Percentiles rank a stretch among this genome's conserved stretches.
These are phyloP conservation scores for Hippocampus comes DNA, from an alignment of 2,113 vertebrate species.

Conservation along the genomic window DNA sequence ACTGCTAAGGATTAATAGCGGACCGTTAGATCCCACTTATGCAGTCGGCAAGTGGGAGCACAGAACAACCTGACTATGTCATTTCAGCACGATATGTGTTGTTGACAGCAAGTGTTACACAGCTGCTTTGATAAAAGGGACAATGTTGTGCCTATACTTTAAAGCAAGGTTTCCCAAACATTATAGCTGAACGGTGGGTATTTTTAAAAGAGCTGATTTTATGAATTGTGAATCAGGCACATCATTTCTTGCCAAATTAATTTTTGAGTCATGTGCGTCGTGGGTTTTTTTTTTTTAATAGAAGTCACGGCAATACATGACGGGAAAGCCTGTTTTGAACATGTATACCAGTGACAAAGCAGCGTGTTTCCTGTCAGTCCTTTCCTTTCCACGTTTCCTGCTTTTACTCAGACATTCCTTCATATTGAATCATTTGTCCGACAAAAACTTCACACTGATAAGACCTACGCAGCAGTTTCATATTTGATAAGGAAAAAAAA, in stretches of 20 bases:
- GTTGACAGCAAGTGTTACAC: constrained; percentile 44
- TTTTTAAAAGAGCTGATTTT: not conserved
- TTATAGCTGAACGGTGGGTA: not conserved
- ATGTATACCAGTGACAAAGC: constrained; percentile 33
- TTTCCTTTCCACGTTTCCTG: constrained; percentile 68
- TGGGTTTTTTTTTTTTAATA: not conserved
- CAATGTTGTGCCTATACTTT: not conserved
- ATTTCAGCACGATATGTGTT: constrained; percentile 21
- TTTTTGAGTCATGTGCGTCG: not conserved
- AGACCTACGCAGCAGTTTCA: constrained; percentile 13
- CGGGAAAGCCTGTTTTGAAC: not conserved
- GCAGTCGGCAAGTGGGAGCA: constrained; percentile 25
- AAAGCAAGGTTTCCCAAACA: not conserved
- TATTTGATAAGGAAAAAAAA: not conserved
- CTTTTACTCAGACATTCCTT: constrained; percentile 50
- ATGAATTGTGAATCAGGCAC: not conserved
- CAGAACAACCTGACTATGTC: constrained; percentile 5
- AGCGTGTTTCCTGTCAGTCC: constrained; percentile 55
- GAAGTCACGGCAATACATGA: not conserved
- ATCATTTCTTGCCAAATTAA: not conserved
- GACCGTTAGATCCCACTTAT: constrained; percentile 55
- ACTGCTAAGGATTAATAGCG: constrained; percentile 61
- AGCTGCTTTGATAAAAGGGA: constrained; percentile 15
- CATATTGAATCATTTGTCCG: constrained; percentile 47
- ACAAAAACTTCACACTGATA: constrained; percentile 34